A percentile compares a stretch with the other conserved stretches of the same genome.
Evolutionary conservation across 2,888 invertebrate genomes (phyloP).

Genomic region (Ametastegia equiseti): DNA sequence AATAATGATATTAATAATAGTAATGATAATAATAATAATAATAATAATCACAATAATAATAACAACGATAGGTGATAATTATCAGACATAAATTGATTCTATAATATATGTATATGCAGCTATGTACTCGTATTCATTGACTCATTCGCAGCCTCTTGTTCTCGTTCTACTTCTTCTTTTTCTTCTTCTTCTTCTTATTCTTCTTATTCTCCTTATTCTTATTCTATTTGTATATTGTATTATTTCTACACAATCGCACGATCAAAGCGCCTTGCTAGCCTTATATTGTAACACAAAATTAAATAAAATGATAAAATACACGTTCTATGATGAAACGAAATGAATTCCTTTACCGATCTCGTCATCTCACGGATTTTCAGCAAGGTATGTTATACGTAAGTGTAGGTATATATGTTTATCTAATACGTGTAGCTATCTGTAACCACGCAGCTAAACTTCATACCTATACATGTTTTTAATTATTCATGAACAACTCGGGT

Average conservation of each 20-base stretch:
- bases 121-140: neutral
- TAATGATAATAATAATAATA: neutral
- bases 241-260: slow-evolving; percentile 62
- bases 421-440: too few species aligned
- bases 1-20: neutral
- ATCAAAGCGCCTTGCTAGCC: slow-evolving; percentile 69
- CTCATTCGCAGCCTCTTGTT: slow-evolving; percentile 34
- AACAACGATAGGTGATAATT: slow-evolving; percentile 16
- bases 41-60: neutral
- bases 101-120: neutral
- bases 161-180: neutral
- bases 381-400: too few species aligned
- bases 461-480: too few species aligned
- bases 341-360: neutral
- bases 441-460: too few species aligned
- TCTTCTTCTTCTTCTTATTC: neutral
- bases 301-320: slow-evolving; percentile 64
- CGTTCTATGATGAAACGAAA: neutral
- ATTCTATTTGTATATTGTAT: slow-evolving; percentile 19
- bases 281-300: slow-evolving; percentile 70
- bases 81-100: neutral
- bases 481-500: neutral
- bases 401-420: too few species aligned
- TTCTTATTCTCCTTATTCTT: neutral
- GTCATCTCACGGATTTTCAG: too few species aligned